These are phyloP conservation scores for Mythimna pallens DNA, from an alignment of 2,888 invertebrate species.

Conservation along the genomic window DNA sequence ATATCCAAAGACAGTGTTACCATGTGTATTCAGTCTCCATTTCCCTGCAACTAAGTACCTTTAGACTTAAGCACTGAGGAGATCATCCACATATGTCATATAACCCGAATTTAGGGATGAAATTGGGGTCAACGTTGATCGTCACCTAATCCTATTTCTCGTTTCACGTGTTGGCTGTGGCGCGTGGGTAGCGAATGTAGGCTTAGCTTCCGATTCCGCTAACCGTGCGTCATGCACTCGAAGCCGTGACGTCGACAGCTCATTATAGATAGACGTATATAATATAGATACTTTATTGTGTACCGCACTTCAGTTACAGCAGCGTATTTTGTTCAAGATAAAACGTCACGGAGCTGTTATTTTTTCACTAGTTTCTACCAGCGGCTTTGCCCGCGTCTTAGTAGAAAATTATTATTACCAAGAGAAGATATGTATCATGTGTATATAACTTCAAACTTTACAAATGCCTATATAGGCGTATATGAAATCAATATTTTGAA, in stretches of 20 bases:
- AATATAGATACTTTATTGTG: conserved; percentile 15
- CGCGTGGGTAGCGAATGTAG: conserved; percentile 78
- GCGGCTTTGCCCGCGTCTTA: too few species aligned
- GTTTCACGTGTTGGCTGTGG: conserved; percentile 67
- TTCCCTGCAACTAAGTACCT: not conserved
- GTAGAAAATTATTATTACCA: too few species aligned
- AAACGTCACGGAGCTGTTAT: conserved; percentile 39
- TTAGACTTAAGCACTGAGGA: not conserved
- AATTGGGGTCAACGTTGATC: conserved; percentile 62
- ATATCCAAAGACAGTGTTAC: too few species aligned
- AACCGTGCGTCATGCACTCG: conserved; percentile 80
- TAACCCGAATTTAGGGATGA: conserved; percentile 46
- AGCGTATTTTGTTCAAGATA: conserved; percentile 49
- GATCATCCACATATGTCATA: conserved; percentile 23
- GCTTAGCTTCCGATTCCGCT: conserved; percentile 75
- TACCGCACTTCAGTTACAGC: conserved; percentile 59
- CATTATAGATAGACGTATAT: conserved; percentile 48
- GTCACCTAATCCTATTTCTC: conserved; percentile 73
- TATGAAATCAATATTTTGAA: too few species aligned
- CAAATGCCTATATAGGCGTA: too few species aligned
- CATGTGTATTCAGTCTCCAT: not conserved
- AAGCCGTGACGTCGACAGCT: conserved; percentile 71
- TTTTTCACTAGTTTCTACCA: not conserved
- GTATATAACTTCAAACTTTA: too few species aligned
- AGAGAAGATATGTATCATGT: too few species aligned